phyloP scores from a whole-genome alignment of 2,113 vertebrate species.

The Macquaria ambigua region DNA sequence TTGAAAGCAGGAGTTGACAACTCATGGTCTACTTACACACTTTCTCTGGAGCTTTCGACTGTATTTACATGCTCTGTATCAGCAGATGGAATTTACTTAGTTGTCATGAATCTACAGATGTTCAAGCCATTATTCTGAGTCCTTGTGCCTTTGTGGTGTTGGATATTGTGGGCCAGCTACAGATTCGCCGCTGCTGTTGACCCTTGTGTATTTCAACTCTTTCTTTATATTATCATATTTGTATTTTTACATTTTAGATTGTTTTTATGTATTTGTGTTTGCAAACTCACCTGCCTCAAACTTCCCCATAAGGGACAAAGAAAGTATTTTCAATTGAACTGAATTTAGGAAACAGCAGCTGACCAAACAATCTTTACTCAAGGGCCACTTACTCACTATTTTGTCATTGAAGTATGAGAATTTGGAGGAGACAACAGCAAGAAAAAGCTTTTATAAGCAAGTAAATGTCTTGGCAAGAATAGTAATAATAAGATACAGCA shows the following conservation, averaged over 20 bases:
- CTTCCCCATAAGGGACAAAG: background rate
- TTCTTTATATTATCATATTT: too few relatives aligned
- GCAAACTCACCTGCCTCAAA: background rate
- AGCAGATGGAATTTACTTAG: background rate
- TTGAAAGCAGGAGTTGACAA: background rate
- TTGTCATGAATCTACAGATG: background rate
- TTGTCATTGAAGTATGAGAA: background rate
- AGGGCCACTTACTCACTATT: background rate
- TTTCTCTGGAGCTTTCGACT: background rate
- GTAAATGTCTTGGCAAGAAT: too few relatives aligned
- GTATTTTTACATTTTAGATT: too few relatives aligned
- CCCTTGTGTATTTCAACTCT: background rate
- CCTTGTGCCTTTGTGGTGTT: background rate
- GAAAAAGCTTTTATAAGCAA: background rate
- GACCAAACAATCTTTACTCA: background rate
- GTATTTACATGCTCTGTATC: background rate
- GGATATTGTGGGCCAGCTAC: too few relatives aligned
- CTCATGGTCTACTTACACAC: background rate
- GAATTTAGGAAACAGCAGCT: background rate
- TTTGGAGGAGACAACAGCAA: background rate
- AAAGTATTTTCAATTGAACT: background rate
- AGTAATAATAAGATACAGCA: too few relatives aligned
- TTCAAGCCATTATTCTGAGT: background rate
- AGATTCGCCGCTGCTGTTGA: background rate
- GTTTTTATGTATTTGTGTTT: too few relatives aligned